phyloP scores from a whole-genome alignment of 2,888 invertebrate species.

The Elegia similella region DNA sequence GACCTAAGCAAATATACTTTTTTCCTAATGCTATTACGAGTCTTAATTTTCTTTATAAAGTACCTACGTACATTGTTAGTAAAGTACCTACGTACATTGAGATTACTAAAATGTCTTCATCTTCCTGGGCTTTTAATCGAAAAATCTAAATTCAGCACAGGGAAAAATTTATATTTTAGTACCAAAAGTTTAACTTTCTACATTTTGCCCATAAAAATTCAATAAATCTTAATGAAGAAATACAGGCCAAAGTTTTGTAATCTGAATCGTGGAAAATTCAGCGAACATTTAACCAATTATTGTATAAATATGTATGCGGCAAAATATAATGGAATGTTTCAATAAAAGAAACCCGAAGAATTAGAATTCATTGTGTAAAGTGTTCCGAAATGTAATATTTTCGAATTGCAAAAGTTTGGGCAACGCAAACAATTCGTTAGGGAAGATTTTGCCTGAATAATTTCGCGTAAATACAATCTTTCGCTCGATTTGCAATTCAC shows the following conservation, averaged over 20 bases:
- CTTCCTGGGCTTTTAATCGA: too few relatives aligned
- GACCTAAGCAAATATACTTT: too few relatives aligned
- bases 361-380: slow-evolving; percentile 35
- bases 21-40: too few relatives aligned
- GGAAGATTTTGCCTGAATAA: slow-evolving; percentile 66
- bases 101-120: too few relatives aligned
- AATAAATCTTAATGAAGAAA: neutral
- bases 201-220: too few relatives aligned
- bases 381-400: slow-evolving; percentile 45
- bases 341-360: slow-evolving; percentile 22
- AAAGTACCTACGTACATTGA: too few relatives aligned
- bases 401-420: slow-evolving; percentile 58
- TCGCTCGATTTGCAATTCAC: slow-evolving; percentile 70
- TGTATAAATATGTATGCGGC: slow-evolving; percentile 11
- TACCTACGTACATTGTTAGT: too few relatives aligned
- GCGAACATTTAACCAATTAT: neutral
- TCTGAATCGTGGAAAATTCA: neutral
- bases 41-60: too few relatives aligned
- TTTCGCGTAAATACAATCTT: slow-evolving; percentile 69
- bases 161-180: too few relatives aligned
- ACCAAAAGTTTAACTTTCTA: too few relatives aligned
- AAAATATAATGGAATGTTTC: slow-evolving; percentile 14
- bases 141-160: too few relatives aligned
- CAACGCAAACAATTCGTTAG: slow-evolving; percentile 74
- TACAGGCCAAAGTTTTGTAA: neutral